These are phyloP conservation scores for Phymastichus coffea DNA, from an alignment of 1,140 invertebrate genomes.

Conservation along the genomic window DNA sequence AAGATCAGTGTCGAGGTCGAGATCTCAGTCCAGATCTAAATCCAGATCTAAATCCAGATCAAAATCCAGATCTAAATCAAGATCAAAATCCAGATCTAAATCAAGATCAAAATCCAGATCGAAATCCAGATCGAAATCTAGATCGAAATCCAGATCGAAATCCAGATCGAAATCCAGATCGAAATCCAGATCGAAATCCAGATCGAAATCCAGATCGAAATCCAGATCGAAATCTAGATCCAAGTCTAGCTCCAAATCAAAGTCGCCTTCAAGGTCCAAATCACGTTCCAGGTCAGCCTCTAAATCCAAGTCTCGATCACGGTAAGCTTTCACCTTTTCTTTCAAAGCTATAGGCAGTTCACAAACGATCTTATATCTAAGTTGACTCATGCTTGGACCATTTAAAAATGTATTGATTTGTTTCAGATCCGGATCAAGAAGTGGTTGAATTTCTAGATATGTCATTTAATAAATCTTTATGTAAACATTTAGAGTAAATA, in stretches of 20 bases:
- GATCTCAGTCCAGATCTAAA: conserved; percentile 42
- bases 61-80: conserved; percentile 39
- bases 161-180: conserved; percentile 35
- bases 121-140: conserved; percentile 30
- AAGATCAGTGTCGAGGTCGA: conserved; percentile 36
- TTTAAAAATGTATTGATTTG: too few species aligned
- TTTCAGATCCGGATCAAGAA: too few species aligned
- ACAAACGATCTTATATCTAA: too few species aligned
- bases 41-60: conserved; percentile 40
- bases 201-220: conserved; percentile 33
- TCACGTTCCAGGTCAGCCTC: too few species aligned
- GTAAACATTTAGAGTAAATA: too few species aligned
- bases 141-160: conserved; percentile 32
- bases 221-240: conserved; percentile 36
- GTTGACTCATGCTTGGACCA: too few species aligned
- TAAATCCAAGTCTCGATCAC: too few species aligned
- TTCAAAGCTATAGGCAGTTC: too few species aligned
- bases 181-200: conserved; percentile 33
- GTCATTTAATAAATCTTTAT: too few species aligned
- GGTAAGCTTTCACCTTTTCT: too few species aligned
- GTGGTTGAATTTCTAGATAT: too few species aligned
- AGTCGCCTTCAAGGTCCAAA: conserved; percentile 39
- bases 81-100: conserved; percentile 36
- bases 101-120: conserved; percentile 39
- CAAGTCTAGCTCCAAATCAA: conserved; percentile 40